phyloP scores from a whole-genome alignment of 2,797 vertebrate species.

The Epinephelus malabaricus region DNA sequence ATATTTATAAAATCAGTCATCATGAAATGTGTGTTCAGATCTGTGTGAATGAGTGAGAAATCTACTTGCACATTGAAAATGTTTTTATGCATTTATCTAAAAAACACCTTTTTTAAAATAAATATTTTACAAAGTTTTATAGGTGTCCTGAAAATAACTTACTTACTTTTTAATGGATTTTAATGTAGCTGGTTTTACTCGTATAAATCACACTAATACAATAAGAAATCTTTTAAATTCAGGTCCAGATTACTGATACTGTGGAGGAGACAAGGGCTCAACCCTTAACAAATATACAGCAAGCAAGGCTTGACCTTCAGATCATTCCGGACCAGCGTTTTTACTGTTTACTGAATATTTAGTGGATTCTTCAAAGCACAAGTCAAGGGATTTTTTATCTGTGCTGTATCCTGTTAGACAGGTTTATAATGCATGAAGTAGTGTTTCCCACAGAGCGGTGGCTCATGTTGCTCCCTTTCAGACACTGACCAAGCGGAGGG shows the following conservation, averaged over 20 bases:
- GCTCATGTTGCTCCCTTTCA: constrained; percentile 65
- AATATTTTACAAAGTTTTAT: constrained; percentile 20
- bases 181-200: not conserved
- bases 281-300: not conserved
- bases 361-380: not conserved
- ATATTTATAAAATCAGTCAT: not conserved
- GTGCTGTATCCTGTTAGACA: constrained; percentile 39
- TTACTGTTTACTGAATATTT: constrained; percentile 21
- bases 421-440: constrained; percentile 43
- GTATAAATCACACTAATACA: not conserved
- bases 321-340: not conserved
- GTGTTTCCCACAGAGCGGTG: constrained; percentile 25
- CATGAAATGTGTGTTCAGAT: not conserved
- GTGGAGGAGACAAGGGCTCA: not conserved
- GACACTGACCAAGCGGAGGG: constrained; percentile 15
- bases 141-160: constrained; percentile 15
- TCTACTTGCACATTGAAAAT: not conserved
- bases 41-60: not conserved
- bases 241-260: not conserved
- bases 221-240: not conserved
- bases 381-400: not conserved
- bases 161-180: not conserved
- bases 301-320: constrained; percentile 1
- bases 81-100: constrained; percentile 21
- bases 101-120: constrained; percentile 16